These are phyloP conservation scores for Solenopsis fugax DNA, from an alignment of 1,140 invertebrate species.

Conservation along the genomic window DNA sequence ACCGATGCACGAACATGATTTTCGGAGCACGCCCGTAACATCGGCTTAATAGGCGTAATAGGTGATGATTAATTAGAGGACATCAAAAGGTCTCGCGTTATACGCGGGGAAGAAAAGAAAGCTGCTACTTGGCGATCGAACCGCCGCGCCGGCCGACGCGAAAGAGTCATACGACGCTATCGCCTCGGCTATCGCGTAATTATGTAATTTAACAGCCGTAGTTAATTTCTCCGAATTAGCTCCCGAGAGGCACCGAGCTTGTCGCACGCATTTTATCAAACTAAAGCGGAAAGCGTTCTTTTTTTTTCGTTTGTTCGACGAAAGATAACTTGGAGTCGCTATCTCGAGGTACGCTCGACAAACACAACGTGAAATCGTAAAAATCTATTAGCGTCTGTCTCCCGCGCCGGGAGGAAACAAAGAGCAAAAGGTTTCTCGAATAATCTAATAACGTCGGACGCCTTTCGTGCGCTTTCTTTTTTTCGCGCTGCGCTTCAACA, in stretches of 20 bases:
- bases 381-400: neutral
- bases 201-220: constrained; percentile 4
- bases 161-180: neutral
- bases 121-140: constrained; percentile 4
- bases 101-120: neutral
- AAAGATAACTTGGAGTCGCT: neutral
- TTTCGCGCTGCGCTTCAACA: neutral
- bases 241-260: neutral
- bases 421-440: neutral
- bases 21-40: constrained; percentile 34
- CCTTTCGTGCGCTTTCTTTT: neutral
- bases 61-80: constrained; percentile 51
- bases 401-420: neutral
- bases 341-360: neutral
- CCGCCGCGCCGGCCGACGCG: neutral
- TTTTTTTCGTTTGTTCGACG: neutral
- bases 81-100: constrained; percentile 44
- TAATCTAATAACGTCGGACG: neutral
- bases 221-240: constrained; percentile 22
- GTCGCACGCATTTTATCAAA: neutral
- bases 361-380: neutral
- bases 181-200: constrained; percentile 12
- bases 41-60: constrained; percentile 50
- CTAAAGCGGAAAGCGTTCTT: neutral
- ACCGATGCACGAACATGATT: constrained; percentile 37